phyloP scores from a whole-genome alignment of 2,113 vertebrate genomes.

The Macaca mulatta region DNA sequence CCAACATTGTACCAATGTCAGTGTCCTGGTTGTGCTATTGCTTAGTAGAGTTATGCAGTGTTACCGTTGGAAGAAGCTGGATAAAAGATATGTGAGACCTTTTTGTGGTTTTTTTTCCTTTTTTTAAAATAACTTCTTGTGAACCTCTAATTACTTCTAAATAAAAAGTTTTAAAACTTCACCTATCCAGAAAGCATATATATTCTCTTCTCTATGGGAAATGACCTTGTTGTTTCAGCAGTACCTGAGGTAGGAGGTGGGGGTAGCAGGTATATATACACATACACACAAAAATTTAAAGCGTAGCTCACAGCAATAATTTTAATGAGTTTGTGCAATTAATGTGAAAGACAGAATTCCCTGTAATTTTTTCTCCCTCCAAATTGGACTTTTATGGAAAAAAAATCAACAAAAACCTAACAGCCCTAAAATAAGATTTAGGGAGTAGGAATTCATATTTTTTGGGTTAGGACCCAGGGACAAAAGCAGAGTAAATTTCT shows the following conservation, averaged over 20 bases:
- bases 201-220: not conserved
- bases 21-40: not conserved
- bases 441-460: not conserved
- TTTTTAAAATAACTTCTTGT: not conserved
- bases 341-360: not conserved
- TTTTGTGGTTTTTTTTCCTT: not conserved
- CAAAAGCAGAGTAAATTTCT: constrained; percentile 3
- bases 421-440: not conserved
- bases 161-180: not conserved
- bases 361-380: not conserved
- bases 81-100: not conserved
- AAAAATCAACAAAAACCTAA: not conserved
- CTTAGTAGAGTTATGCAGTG: not conserved
- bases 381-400: not conserved
- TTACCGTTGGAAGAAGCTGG: not conserved
- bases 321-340: not conserved
- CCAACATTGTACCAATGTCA: not conserved
- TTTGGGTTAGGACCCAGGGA: not conserved
- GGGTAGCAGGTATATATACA: not conserved
- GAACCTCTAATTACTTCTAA: not conserved
- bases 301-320: not conserved
- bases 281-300: not conserved
- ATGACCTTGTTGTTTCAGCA: not conserved
- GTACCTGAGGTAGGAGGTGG: not conserved
- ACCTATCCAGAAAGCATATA: not conserved